These are phyloP conservation scores for Calameuta pallipes DNA, from an alignment of 2,888 invertebrate genomes.

Conservation along the genomic window DNA sequence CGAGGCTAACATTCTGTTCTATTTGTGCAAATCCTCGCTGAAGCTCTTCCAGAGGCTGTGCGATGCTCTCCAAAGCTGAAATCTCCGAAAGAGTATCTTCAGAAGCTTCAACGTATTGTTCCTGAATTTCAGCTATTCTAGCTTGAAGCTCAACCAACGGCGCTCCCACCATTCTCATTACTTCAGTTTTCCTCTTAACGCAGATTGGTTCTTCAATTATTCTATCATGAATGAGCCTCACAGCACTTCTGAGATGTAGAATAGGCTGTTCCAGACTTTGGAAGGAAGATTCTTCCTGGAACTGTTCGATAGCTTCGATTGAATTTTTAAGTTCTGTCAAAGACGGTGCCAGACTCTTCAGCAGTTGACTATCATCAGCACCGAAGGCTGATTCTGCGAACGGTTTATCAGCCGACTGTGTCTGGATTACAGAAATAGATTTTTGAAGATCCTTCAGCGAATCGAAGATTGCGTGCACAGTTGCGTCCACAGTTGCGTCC, in stretches of 20 bases:
- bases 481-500: neutral
- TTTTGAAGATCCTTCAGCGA: constrained; percentile 46
- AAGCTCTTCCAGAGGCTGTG: constrained; percentile 51
- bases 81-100: constrained; percentile 52
- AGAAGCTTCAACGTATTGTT: constrained; percentile 52
- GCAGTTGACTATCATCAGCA: constrained; percentile 3
- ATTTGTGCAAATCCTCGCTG: constrained; percentile 28
- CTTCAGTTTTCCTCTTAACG: constrained; percentile 1
- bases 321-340: constrained; percentile 11
- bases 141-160: constrained; percentile 19
- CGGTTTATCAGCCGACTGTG: constrained; percentile 40
- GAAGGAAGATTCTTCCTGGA: constrained; percentile 1
- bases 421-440: constrained; percentile 48
- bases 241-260: constrained; percentile 4
- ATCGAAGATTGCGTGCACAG: constrained; percentile 29
- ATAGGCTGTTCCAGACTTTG: constrained; percentile 12
- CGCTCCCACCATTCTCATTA: constrained; percentile 10
- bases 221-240: constrained; percentile 9
- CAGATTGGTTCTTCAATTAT: constrained; percentile 5
- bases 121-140: constrained; percentile 30
- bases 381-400: constrained; percentile 28
- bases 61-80: constrained; percentile 50
- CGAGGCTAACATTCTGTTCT: constrained; percentile 16
- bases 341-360: constrained; percentile 15
- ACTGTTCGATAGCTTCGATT: constrained; percentile 10